Evolutionary conservation across 1,140 invertebrate genomes (phyloP), one percentile per base, ranked within the genome.

Genomic region (Aleiodes sp.): DNA sequence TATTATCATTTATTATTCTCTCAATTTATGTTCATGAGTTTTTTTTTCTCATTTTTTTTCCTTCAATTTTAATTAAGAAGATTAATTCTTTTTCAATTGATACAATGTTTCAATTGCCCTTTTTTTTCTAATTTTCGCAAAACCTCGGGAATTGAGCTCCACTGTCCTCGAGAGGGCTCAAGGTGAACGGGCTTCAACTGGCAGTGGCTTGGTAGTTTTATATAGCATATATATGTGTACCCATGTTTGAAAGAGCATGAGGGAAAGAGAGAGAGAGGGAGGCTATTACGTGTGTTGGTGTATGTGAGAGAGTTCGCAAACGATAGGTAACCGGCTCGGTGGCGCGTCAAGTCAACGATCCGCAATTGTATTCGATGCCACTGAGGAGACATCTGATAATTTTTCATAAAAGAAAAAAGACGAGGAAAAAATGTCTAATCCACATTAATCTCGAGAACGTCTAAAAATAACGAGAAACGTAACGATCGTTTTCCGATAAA

Each of bases 121-220:
- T 31, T 29, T 29, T n/a, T 59, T 59, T n/a, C 1, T n/a, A 1
- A 31, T 59, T 59, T 31, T 59, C n/a, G 24, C 12, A 43, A 66
- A 56, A 56, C 10, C 31, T 37, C 28, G 46, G 12, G 33, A 56
- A 69, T 65, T 69, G 83, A 84, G 82, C 79, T 73, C 74, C 83
- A 73, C 83, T 84, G 83, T 66, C 70, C 73, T 73, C 71, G 59
- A 69, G 71, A 76, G 80, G 80, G 78, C 82, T 83, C 83, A 85
- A 84, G 83, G 83, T 84, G 79, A 84, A 84, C 81, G 80, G 82
- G 82, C 80, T 83, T 81, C 78, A 81, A 81, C 80, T 79, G 79
- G 76, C 78, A 78, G 80, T 77, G 75, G 77, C 79, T 76, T 29
- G 24, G 28, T 59, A 31, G 24, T 59, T 59, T 59, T 52, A 52